These are phyloP conservation scores for Halictus ligatus DNA, from an alignment of 2,888 invertebrate species.

Conservation along the genomic window DNA sequence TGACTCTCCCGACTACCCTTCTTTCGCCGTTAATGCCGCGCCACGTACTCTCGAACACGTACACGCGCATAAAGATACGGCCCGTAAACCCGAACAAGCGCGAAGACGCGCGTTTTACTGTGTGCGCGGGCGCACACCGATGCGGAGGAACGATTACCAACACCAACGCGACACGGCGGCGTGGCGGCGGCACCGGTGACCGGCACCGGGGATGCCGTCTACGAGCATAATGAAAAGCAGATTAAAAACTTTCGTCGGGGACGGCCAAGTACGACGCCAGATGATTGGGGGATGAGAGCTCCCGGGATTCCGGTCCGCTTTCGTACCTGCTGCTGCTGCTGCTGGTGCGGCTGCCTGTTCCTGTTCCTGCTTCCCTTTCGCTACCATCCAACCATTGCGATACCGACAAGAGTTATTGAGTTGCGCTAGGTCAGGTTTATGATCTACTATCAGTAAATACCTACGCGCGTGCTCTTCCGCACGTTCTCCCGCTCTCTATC, in stretches of 20 bases:
- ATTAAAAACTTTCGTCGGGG: conserved; percentile 73
- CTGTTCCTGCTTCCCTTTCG: conserved; percentile 32
- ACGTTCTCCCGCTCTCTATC: neutral
- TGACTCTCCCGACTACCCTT: conserved; percentile 26
- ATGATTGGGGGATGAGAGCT: conserved; percentile 62
- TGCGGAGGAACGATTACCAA: conserved; percentile 47
- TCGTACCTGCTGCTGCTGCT: conserved; percentile 36
- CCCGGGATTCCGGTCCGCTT: conserved; percentile 55
- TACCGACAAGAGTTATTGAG: conserved; percentile 56
- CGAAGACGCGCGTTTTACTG: conserved; percentile 68
- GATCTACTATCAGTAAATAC: conserved; percentile 37
- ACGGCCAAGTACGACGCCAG: conserved; percentile 57
- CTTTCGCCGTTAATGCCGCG: conserved; percentile 80
- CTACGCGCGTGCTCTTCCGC: neutral
- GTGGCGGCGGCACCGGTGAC: neutral
- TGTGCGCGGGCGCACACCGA: conserved; percentile 36
- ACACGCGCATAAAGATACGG: conserved; percentile 76
- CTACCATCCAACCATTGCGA: conserved; percentile 28
- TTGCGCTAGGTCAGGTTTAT: conserved; percentile 69
- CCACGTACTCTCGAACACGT: conserved; percentile 77
- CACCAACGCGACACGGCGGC: neutral
- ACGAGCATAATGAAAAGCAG: conserved; percentile 76
- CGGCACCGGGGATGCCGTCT: conserved; percentile 51
- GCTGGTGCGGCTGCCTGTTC: neutral
- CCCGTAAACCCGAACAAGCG: conserved; percentile 78